Conservation (phyloP, 2,797 vertebrate species). For the Anabas testudineus region DNA sequence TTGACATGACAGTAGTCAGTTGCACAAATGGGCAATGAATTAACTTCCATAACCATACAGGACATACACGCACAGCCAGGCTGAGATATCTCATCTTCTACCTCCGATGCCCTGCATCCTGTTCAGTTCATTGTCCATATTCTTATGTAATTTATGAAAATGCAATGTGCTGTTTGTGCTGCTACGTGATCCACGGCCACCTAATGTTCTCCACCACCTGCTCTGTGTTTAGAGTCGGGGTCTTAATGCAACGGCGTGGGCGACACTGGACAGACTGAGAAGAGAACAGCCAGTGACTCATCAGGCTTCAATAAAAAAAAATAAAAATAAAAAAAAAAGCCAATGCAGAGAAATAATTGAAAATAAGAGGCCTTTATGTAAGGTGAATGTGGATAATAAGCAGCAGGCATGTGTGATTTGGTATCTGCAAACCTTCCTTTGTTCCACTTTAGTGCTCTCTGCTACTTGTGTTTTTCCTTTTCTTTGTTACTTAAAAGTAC, state of each 20-base stretch:
- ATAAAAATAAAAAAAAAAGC: conserved; percentile 15
- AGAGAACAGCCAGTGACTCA: conserved; percentile 73
- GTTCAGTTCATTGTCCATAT: conserved; percentile 53
- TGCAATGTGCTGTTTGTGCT: conserved; percentile 50
- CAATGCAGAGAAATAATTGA: conserved; percentile 54
- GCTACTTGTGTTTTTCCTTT: conserved; percentile 14
- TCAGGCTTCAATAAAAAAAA: conserved; percentile 47
- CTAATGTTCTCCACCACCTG: conserved; percentile 73
- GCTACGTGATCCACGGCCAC: conserved; percentile 59
- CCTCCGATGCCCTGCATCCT: conserved; percentile 41
- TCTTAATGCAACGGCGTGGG: conserved; percentile 64
- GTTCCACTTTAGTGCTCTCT: conserved; percentile 29
- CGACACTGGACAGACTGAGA: conserved; percentile 62
- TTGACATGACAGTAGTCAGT: no score
- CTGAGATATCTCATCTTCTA: conserved; percentile 14
- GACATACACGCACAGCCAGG: conserved; percentile 5
- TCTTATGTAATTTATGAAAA: conserved; percentile 67
- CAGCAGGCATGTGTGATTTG: conserved; percentile 26
- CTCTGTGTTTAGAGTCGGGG: conserved; percentile 63
- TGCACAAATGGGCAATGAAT: not conserved
- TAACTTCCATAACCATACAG: not conserved
- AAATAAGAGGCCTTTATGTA: conserved; percentile 54
- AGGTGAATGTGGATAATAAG: conserved; percentile 44
- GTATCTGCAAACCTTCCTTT: conserved; percentile 38
- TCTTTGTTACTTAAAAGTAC: conserved; percentile 45